Evolutionary conservation across 1,140 invertebrate species (phyloP), one percentile per base, ranked within the genome.

Genomic region (Wasmannia auropunctata): DNA sequence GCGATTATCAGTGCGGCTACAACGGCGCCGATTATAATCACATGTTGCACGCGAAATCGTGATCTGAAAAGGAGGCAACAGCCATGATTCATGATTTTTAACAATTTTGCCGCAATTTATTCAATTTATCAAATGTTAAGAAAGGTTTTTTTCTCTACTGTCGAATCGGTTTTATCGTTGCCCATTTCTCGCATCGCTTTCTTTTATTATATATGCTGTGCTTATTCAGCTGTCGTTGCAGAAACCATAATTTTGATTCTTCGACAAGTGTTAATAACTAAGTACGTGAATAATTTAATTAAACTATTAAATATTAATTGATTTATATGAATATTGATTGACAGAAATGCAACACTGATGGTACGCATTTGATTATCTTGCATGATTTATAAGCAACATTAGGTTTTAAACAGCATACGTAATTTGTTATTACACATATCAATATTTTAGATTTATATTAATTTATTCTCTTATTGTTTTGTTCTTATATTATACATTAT

Each of bases 51-150:
- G 49, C 79, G 75, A 34, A 89, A 85, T 22, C 86, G 90, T 22
- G 91, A 90, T 77, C 94, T 94, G 80, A 31, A 92, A 93, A 19
- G 62, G 40, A 77, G n/a, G 19, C 3, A 65, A 43, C 22, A 37
- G n/a, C n/a, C n/a, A n/a, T n/a, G n/a, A n/a, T n/a, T 63, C n/a
- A 63, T n/a, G 3, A 34, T 63, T 37, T n/a, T 34, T 19, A 37
- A 40, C 2, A 40, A 40, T 37, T 63, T 40, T 65, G 1, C 3
- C 6, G 5, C 25, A 22, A 28, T 60, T 60, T n/a, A n/a, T n/a
- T 28, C 2, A 60, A 60, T 31, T 31, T 62, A 19, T 34, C 6
- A 19, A 60, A 19, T 31, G 16, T 62, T 0, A 34, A n/a, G 3
- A 60, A 16, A 11, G 10, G n/a, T 0, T 28, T 16, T 60, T 6